Conservation (phyloP, 2,888 invertebrate genomes). For the Ectemnius cavifrons region DNA sequence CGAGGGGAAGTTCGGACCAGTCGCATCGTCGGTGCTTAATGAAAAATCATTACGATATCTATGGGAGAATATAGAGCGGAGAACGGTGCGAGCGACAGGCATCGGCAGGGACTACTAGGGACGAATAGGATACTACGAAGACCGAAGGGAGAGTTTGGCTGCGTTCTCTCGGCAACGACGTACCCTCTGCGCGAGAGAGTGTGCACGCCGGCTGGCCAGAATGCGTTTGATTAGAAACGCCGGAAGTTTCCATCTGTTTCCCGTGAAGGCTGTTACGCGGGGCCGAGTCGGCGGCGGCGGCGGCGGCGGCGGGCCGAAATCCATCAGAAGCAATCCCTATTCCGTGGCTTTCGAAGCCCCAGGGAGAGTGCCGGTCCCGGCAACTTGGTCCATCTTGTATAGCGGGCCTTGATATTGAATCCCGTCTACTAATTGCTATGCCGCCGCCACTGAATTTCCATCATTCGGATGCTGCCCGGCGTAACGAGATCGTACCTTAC, state of each 20-base stretch:
- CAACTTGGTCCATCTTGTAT: conserved; percentile 33
- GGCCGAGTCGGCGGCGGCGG: conserved; percentile 1
- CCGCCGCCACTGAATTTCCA: conserved; percentile 20
- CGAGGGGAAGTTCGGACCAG: no score
- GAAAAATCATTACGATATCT: conserved; percentile 64
- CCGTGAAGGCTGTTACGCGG: conserved; percentile 20
- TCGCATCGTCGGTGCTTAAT: conserved; percentile 33
- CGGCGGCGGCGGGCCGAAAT: conserved; percentile 25
- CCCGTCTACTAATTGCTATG: conserved; percentile 31
- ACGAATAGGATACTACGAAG: not conserved
- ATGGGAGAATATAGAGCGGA: conserved; percentile 7
- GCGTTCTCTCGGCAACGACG: no score
- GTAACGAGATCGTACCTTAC: conserved; percentile 11
- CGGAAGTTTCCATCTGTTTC: conserved; percentile 47
- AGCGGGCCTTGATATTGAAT: conserved; percentile 33
- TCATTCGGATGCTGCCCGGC: conserved; percentile 11
- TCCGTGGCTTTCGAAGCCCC: conserved; percentile 15
- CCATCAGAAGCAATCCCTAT: conserved; percentile 33
- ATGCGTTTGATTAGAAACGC: conserved; percentile 50
- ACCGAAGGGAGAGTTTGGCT: not conserved
- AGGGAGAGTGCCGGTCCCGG: not conserved
- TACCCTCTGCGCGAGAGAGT: no score
- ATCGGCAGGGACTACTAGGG: not conserved
- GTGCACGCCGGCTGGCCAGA: conserved; percentile 5
- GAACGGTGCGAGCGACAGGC: not conserved